Evolutionary conservation across 2,797 vertebrate genomes (phyloP).

Genomic region (Erpetoichthys calabaricus): DNA sequence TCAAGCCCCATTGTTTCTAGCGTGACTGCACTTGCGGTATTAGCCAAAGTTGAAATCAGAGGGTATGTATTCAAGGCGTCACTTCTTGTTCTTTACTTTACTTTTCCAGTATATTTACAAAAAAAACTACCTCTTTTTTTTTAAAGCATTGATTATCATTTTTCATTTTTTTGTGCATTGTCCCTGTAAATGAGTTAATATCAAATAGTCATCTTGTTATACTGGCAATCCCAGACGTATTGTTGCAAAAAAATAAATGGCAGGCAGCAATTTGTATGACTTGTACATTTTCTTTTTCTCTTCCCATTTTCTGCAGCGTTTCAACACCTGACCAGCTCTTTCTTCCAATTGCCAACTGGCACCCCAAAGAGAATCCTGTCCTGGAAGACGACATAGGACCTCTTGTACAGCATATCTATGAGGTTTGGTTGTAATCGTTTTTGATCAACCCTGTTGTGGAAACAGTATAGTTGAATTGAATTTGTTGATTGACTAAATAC

Average conservation of each 20-base stretch:
- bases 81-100: neutral
- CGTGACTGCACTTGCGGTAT: constrained; percentile 66
- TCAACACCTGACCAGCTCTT: constrained; percentile 80
- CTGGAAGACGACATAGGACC: constrained; percentile 80
- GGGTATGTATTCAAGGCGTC: constrained; percentile 48
- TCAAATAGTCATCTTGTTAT: no score
- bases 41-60: constrained; percentile 79
- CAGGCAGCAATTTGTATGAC: neutral
- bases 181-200: no score
- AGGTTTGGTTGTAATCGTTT: constrained; percentile 47
- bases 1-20: constrained; percentile 60
- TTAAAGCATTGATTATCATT: neutral
- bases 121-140: neutral
- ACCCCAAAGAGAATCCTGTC: constrained; percentile 55
- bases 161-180: no score
- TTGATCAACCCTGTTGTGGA: neutral
- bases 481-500: neutral
- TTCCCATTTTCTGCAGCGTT: constrained; percentile 46
- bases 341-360: constrained; percentile 86
- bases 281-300: constrained; percentile 14
- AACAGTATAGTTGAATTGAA: neutral
- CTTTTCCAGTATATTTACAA: neutral
- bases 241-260: neutral
- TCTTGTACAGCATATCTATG: constrained; percentile 77
- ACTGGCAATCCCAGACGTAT: neutral